Evolutionary conservation across 1,140 invertebrate genomes (phyloP), one percentile per base, ranked within the genome.

Genomic region (Heliconius congener): DNA sequence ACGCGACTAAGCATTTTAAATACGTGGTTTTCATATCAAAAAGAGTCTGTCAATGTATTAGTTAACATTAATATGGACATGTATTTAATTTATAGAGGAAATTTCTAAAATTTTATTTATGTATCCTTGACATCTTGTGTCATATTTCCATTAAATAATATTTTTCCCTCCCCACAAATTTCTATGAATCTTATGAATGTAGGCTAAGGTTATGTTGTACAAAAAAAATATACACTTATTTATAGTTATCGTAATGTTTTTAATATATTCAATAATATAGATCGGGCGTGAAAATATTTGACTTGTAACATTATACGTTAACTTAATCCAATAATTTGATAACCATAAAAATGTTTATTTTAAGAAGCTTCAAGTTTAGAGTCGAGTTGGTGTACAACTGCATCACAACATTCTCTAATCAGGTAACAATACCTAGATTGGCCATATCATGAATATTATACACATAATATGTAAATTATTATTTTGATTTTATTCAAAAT

Each of bases 161-260:
- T 6, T 27, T 27, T 66, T 66, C 60, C 4, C 11, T 66, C 4
- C 30, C 30, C 11, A n/a, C 9, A 30, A 66, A 66, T 66, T 66
- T 66, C 11, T 30, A 66, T 66, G 60, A 66, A 66, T 66, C 60
- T 66, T 66, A 66, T 66, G 60, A 66, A 66, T 66, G 57, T 66
- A 66, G 60, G 60, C 4, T 66, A 66, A 66, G 60, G 13, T 66
- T 66, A 66, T 30, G 60, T 66, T 66, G 60, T 66, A 66, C 60
- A 66, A 66, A 66, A 66, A 66, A 30, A 8, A 23, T 66, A 66
- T 66, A 66, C 23, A 30, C 23, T 66, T 30, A 27, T 66, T 66
- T 66, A 30, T 66, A 30, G 13, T 66, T 66, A 66, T 66, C 60
- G 60, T 66, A 66, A 66, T 66, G 27, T 66, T 66, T 66, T 16